Evolutionary conservation across 2,888 invertebrate genomes (phyloP).

Genomic region (Agrotis segetum): DNA sequence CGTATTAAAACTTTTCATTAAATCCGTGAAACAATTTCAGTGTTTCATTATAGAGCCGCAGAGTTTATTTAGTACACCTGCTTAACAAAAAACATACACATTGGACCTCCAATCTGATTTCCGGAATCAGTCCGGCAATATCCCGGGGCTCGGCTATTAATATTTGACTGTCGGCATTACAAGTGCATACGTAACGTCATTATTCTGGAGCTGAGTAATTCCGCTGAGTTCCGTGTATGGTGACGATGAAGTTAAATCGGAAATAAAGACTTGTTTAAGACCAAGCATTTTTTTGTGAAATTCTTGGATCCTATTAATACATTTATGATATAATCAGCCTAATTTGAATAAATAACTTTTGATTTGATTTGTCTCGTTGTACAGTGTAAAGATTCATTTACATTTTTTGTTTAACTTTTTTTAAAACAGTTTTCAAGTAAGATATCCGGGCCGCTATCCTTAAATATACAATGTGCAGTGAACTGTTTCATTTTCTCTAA

Average conservation of each 20-base stretch:
- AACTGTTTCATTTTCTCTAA: too few species aligned
- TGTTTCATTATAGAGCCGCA: slow-evolving; percentile 14
- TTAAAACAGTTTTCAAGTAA: too few species aligned
- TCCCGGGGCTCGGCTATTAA: slow-evolving; percentile 52
- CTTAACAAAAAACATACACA: slow-evolving; percentile 33
- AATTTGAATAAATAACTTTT: too few species aligned
- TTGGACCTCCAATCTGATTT: slow-evolving; percentile 8
- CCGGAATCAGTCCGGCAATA: slow-evolving; percentile 51
- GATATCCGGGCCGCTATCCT: too few species aligned
- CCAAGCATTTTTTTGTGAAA: too few species aligned
- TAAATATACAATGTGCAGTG: too few species aligned
- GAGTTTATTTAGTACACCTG: slow-evolving; percentile 52
- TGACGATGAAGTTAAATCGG: slow-evolving; percentile 17
- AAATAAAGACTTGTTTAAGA: too few species aligned
- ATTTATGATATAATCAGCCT: too few species aligned
- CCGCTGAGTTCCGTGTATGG: slow-evolving; percentile 45
- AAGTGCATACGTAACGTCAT: slow-evolving; percentile 66
- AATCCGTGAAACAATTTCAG: slow-evolving; percentile 49
- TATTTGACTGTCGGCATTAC: slow-evolving; percentile 63
- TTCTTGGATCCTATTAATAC: too few species aligned
- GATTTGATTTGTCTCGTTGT: too few species aligned
- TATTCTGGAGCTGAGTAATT: slow-evolving; percentile 56
- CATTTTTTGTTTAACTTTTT: too few species aligned
- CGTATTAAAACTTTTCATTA: slow-evolving; percentile 54
- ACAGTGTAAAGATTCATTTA: too few species aligned